Base-by-base conservation (phyloP, 35 echinoderm and acorn worm species). In the Hemicentrotus pulcherrimus region DNA sequence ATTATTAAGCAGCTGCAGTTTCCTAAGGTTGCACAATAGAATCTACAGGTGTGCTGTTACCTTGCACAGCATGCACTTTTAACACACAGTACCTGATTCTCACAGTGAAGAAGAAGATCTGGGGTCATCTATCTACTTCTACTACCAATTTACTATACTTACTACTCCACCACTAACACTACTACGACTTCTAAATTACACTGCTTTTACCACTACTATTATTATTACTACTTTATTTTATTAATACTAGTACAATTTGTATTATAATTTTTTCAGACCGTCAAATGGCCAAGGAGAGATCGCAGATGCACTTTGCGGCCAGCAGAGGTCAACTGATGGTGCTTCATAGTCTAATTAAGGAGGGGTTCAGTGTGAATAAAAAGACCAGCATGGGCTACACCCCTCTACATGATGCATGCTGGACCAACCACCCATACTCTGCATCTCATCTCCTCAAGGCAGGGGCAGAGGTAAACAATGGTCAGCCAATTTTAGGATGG, bases 321-420 rank as follows among this genome's bases (percentile, higher is more conserved):
- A 60, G 61, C 71, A 46, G 32, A 48, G 98, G 98, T 33, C 96
- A 97, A 47, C 97, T 99, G 33, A 31, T 99, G 47, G 94, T 97
- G 4, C 52, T 99, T 14, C 95, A 99, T 48, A 86, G 94, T 31
- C 95, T 99, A 15, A 92, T 99, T 6, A 90, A 85, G 35, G 95
- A 96, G 47, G 97, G 97, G 15, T 88, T 92, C 12, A 92, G 35
- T 31, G 97, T 99, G 19, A 95, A 99, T 86, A 59, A 58, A 31
- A 55, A 70, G 46, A 97, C 98, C 5, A 96, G 94, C 88, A 96
- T 97, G 95, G 96, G 97, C 1, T 95, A 96, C 85, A 99, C 96
- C 6, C 95, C 98, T 22, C 94, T 99, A 6, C 98, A 99, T 89
- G 98, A 99, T 94, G 98, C 98, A 30, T 99, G 98, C 46, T 88